Conservation (phyloP, 2,888 invertebrate genomes). For the Spatulosminthurus flaviceps region DNA sequence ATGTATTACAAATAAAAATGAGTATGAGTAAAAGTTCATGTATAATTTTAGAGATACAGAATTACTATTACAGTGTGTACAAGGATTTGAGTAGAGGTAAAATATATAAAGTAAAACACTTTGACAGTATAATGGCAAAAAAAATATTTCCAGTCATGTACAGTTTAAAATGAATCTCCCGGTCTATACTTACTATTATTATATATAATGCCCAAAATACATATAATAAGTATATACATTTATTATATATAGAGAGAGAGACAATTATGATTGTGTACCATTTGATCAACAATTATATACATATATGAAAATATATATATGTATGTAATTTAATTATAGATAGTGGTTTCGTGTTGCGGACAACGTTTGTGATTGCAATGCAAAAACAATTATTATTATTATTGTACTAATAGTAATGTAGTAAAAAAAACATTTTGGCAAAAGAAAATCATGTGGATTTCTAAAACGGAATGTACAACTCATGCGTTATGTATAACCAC, state of each 20-base stretch:
- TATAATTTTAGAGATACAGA: neutral
- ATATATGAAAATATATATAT: too few relatives aligned
- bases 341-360: neutral
- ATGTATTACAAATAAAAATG: too few relatives aligned
- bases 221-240: too few relatives aligned
- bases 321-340: neutral
- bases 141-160: slow-evolving; percentile 12
- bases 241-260: too few relatives aligned
- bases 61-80: neutral
- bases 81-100: too few relatives aligned
- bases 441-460: slow-evolving; percentile 5
- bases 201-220: neutral
- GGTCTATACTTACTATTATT: neutral
- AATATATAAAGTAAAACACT: neutral
- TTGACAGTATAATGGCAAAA: neutral
- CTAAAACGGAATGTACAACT: neutral
- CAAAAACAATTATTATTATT: slow-evolving; percentile 12
- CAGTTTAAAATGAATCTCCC: slow-evolving; percentile 18
- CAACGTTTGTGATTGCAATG: slow-evolving; percentile 7
- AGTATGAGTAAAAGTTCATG: neutral
- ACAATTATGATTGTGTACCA: slow-evolving; percentile 10
- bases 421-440: too few relatives aligned
- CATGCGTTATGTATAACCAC: neutral
- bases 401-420: neutral
- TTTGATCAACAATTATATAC: neutral